A percentile compares a stretch with the other conserved stretches of the same genome.
Conservation (phyloP, 2,797 vertebrate genomes). For the Argya squamiceps region DNA sequence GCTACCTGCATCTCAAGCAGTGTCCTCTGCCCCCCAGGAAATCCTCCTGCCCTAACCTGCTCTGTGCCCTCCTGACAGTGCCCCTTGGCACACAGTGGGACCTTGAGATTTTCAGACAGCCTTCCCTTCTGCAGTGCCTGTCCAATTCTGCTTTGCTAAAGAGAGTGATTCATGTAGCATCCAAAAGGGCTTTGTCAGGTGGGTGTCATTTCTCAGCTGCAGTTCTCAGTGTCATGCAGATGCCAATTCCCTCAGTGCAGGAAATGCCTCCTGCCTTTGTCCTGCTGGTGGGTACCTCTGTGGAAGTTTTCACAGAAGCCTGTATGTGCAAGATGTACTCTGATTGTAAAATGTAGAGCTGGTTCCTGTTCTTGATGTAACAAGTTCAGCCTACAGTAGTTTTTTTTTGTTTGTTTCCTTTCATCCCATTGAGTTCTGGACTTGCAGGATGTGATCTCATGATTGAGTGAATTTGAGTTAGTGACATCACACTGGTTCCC, state of each 20-base stretch:
- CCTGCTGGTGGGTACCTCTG: not conserved
- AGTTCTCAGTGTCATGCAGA: not conserved
- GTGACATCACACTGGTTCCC: not conserved
- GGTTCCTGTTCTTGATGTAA: not conserved
- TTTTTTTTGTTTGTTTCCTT: not conserved
- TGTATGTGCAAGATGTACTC: not conserved
- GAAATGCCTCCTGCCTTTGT: not conserved
- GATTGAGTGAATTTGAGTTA: not conserved
- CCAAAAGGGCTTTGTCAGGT: not conserved
- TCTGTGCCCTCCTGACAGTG: not conserved
- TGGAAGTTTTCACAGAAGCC: not conserved
- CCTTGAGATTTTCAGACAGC: not conserved
- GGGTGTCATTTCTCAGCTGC: not conserved
- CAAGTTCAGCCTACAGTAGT: not conserved
- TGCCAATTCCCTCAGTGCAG: not conserved
- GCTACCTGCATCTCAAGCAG: not conserved
- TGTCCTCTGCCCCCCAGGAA: not conserved
- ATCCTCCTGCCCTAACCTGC: not conserved
- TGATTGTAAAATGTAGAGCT: not conserved
- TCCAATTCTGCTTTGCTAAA: not conserved
- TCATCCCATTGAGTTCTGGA: not conserved
- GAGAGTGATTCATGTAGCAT: not conserved
- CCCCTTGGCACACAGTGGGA: not conserved
- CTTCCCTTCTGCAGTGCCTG: not conserved
- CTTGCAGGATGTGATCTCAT: rapidly evolving